Conservation (phyloP, 1,140 invertebrate species). For the Atta texana region DNA sequence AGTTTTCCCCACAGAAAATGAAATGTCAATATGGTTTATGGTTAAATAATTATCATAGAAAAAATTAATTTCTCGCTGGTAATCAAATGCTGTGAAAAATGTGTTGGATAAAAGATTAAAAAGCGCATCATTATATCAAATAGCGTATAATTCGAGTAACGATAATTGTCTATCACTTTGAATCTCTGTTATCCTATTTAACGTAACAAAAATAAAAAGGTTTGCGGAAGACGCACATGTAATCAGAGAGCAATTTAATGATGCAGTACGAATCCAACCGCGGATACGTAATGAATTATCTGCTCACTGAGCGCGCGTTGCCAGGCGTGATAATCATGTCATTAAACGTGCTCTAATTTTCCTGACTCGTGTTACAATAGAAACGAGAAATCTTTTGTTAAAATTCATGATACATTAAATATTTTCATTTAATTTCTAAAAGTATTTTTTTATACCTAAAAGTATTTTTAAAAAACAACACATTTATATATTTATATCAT, state of each 20-base stretch:
- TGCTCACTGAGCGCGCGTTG: constrained; percentile 19
- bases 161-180: background rate
- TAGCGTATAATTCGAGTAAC: constrained; percentile 14
- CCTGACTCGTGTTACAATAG: background rate
- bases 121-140: background rate
- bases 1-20: background rate
- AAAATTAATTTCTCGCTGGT: background rate
- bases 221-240: background rate
- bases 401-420: constrained; percentile 29
- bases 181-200: constrained; percentile 15
- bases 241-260: constrained; percentile 50
- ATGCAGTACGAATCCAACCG: background rate
- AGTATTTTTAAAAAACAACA: background rate
- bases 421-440: background rate
- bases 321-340: constrained; percentile 54
- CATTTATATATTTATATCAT: constrained; percentile 4
- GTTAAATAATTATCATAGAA: constrained; percentile 38
- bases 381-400: constrained; percentile 6
- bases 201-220: constrained; percentile 7
- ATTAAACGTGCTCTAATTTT: constrained; percentile 60
- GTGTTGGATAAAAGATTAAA: background rate
- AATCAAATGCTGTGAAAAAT: constrained; percentile 12
- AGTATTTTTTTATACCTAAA: background rate
- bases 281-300: constrained; percentile 34
- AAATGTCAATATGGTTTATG: constrained; percentile 31